Base-by-base conservation (phyloP, 2,888 invertebrate species). In the Hofmannophila pseudospretella region DNA sequence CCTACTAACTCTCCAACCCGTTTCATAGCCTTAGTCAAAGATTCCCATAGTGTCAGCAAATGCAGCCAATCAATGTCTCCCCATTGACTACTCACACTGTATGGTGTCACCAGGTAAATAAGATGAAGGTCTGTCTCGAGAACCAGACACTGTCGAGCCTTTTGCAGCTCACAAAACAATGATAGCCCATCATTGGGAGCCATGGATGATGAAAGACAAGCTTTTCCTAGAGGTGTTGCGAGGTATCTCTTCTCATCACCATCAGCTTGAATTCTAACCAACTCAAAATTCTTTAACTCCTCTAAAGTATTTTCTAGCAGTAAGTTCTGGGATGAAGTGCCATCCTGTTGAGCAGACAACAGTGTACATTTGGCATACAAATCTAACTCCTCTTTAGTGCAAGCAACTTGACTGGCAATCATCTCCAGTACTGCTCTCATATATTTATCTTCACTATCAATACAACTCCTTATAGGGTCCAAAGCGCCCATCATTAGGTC, bases 41-140 rank as follows among this genome's bases (percentile, higher is more conserved):
- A 89, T 57, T 95, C 94, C 95, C 96, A 98, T 25, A 97, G 66
- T 45, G 93, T 92, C 26, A 96, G 81, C 57, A 91, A 92, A 49
- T 90, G 88, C 64, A 94, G 84, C 95, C 95, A 95, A 64, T 98
- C 96, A 32, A 97, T 87, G 58, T 92, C 88, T 39, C 90, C 89
- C 89, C 93, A 90, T 41, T 95, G 93, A 61, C 92, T 92, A 54
- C 94, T 92, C 14, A 95, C 92, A 69, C 94, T 96, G 45, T 96
- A 94, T 0, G 99, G 99, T 1, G 98, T 99, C 26, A 98, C 98
- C 58, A 97, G 87, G 75, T 98, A 99, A 32, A 99, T 91, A 26
- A 98, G 90, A 77, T 99, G 99, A 2, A 99, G 88, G 59, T 99
- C 99, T 36, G 95, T 96, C 67, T 98, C 97, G 7, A 99, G 80